Evolutionary conservation across 2,797 vertebrate genomes (phyloP).

Genomic region (Cirrhinus mrigala): DNA sequence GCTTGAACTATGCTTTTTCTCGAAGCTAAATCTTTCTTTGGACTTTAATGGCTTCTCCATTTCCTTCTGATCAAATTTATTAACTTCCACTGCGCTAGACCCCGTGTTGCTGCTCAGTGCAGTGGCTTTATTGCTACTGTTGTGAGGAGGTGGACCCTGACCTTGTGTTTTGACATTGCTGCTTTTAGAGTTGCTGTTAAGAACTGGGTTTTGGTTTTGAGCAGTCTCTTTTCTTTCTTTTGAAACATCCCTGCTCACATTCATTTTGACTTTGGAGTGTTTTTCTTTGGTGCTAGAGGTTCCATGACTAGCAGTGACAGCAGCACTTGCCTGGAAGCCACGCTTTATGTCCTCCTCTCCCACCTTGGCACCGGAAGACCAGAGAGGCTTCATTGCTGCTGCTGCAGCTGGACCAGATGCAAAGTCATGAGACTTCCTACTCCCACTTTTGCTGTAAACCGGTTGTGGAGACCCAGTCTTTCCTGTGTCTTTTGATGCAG

Average conservation of each 20-base stretch:
- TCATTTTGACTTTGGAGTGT: slow-evolving; percentile 77
- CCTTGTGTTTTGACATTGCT: slow-evolving; percentile 67
- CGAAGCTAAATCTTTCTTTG: slow-evolving; percentile 74
- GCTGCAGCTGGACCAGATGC: slow-evolving; percentile 67
- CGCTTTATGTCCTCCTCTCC: slow-evolving; percentile 76
- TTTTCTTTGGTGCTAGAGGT: slow-evolving; percentile 80
- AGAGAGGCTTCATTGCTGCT: slow-evolving; percentile 72
- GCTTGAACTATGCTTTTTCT: slow-evolving; percentile 74
- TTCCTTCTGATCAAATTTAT: slow-evolving; percentile 74
- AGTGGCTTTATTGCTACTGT: slow-evolving; percentile 73
- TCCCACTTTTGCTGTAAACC: slow-evolving; percentile 71
- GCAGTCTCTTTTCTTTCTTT: slow-evolving; percentile 79
- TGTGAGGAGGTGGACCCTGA: slow-evolving; percentile 63
- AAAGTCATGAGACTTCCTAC: slow-evolving; percentile 77
- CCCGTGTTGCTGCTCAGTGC: slow-evolving; percentile 73
- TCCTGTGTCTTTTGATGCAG: slow-evolving; percentile 64
- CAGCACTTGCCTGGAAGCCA: slow-evolving; percentile 69
- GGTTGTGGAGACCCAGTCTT: slow-evolving; percentile 74
- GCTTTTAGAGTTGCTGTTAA: slow-evolving; percentile 72
- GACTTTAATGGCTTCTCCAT: slow-evolving; percentile 80
- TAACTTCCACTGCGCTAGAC: slow-evolving; percentile 72
- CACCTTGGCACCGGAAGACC: slow-evolving; percentile 70
- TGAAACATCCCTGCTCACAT: slow-evolving; percentile 74
- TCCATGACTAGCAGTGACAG: slow-evolving; percentile 58
- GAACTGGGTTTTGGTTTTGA: slow-evolving; percentile 73